Evolutionary conservation across 2,797 vertebrate genomes (phyloP).

Genomic region (Alectoris magna): DNA sequence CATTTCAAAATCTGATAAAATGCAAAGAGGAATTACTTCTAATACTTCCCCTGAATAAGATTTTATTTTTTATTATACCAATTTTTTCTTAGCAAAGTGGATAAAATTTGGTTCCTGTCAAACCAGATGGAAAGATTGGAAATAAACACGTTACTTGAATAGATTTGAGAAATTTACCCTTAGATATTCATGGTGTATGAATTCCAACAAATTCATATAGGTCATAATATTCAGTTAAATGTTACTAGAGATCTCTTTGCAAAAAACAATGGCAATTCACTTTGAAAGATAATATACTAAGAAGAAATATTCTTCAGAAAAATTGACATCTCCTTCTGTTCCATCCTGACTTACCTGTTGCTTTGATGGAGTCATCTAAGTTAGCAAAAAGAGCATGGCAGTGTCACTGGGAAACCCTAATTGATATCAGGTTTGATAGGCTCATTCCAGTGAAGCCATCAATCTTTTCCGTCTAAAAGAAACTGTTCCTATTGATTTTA

Average conservation of each 20-base stretch:
- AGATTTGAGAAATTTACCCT: neutral
- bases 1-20: neutral
- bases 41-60: neutral
- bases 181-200: neutral
- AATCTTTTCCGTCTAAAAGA: neutral
- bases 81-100: neutral
- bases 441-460: neutral
- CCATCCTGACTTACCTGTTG: neutral
- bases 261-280: neutral
- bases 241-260: neutral
- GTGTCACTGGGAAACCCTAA: neutral
- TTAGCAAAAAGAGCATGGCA: neutral
- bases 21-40: neutral
- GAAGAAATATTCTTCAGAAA: neutral
- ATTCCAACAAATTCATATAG: neutral
- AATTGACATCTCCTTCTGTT: neutral
- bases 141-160: neutral
- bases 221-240: neutral
- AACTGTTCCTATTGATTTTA: neutral
- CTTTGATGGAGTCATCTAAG: neutral
- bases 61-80: neutral
- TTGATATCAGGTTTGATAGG: neutral
- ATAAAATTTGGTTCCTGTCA: neutral
- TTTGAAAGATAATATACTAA: neutral
- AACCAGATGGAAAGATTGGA: neutral